Evolutionary conservation across 2,888 invertebrate species (phyloP).

Genomic region (Papilio gigon): DNA sequence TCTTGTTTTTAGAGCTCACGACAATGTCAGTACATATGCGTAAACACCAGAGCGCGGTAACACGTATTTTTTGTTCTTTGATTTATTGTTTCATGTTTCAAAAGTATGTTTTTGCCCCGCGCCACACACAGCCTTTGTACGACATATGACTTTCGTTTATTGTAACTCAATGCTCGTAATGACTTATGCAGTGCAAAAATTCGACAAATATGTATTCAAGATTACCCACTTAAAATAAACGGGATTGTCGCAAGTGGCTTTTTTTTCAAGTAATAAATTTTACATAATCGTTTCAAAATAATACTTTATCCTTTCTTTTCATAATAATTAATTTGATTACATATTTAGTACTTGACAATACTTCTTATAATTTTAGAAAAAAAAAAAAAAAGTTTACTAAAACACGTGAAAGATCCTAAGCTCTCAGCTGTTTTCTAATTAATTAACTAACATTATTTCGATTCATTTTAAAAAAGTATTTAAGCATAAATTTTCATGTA

Average conservation of each 20-base stretch:
- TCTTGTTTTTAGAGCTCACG: constrained; percentile 64
- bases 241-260: constrained; percentile 17
- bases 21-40: constrained; percentile 72
- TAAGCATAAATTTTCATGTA: too few species aligned
- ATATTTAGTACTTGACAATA: not conserved
- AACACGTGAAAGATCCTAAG: too few species aligned
- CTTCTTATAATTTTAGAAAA: not conserved
- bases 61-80: constrained; percentile 79
- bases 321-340: not conserved
- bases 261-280: constrained; percentile 24
- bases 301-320: not conserved
- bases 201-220: constrained; percentile 27
- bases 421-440: too few species aligned
- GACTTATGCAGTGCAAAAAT: constrained; percentile 28
- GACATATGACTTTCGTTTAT: constrained; percentile 60
- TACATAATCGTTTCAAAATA: constrained; percentile 1
- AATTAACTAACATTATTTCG: too few species aligned
- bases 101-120: constrained; percentile 72
- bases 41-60: constrained; percentile 76
- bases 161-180: constrained; percentile 42
- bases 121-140: constrained; percentile 75
- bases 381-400: too few species aligned
- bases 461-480: too few species aligned
- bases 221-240: constrained; percentile 30
- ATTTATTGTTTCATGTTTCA: constrained; percentile 79